Percentiles rank a stretch among this genome's conserved stretches.
Evolutionary conservation across 2,113 vertebrate genomes (phyloP).

Genomic region (Oreochromis niloticus): DNA sequence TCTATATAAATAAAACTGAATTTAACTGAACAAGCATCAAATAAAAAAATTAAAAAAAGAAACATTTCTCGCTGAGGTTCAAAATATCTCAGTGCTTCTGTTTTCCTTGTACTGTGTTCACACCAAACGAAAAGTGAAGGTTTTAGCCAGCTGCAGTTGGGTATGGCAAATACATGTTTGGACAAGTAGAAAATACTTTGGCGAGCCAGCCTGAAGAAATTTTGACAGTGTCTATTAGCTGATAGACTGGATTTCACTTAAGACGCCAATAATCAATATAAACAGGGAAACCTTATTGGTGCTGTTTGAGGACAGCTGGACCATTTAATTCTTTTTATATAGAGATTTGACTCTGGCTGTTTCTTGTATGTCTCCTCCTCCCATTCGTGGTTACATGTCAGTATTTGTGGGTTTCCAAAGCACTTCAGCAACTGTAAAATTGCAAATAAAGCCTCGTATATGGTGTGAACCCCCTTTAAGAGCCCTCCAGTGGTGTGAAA

Average conservation of each 20-base stretch:
- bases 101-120: fast-evolving
- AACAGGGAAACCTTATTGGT: neutral
- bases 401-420: neutral
- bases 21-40: neutral
- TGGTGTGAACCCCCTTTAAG: neutral
- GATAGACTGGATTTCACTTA: neutral
- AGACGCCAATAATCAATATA: neutral
- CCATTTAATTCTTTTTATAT: neutral
- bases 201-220: neutral
- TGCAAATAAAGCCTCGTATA: neutral
- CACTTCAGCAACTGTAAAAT: neutral
- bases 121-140: neutral
- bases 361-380: neutral
- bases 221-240: neutral
- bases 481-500: neutral
- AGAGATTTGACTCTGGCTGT: neutral
- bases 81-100: neutral
- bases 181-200: neutral
- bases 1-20: neutral
- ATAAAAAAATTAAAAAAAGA: too few species aligned
- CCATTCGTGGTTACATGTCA: neutral
- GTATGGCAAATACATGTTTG: neutral
- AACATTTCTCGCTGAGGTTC: neutral
- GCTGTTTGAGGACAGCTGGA: neutral
- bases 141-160: neutral